A percentile compares a stretch with the other conserved stretches of the same genome.
Evolutionary conservation across 2,888 invertebrate species (phyloP).

Genomic region (Protophormia terraenovae): DNA sequence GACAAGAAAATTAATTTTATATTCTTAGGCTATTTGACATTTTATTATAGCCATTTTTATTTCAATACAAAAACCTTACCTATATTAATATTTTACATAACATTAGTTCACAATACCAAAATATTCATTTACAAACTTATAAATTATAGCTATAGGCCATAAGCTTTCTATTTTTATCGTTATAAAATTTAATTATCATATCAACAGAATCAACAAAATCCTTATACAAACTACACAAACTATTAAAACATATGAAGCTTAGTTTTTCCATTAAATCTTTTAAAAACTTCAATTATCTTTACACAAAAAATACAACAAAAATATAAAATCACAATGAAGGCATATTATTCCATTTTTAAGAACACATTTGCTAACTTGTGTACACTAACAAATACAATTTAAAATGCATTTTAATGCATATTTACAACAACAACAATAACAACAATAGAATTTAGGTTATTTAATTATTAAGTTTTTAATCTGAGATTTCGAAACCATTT

Average conservation of each 20-base stretch:
- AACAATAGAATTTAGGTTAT: conserved; percentile 33
- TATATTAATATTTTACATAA: no score
- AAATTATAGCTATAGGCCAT: neutral
- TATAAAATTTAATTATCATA: neutral
- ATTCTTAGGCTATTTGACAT: no score
- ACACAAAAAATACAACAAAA: neutral
- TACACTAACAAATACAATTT: neutral
- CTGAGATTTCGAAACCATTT: conserved; percentile 41
- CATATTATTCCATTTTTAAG: neutral
- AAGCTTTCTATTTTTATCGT: neutral
- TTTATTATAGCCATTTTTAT: no score
- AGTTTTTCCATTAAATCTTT: neutral
- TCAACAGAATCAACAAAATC: neutral
- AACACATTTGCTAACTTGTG: neutral
- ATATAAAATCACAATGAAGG: neutral
- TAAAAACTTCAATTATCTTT: conserved; percentile 2
- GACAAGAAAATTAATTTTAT: no score
- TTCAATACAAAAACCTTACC: no score
- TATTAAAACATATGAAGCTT: neutral
- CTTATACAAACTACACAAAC: neutral
- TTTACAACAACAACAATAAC: neutral
- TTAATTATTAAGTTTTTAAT: conserved; percentile 63
- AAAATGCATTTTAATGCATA: conserved; percentile 4
- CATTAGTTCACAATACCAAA: neutral
- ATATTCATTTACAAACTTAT: neutral